Base-by-base conservation (phyloP, 2,113 vertebrate species). In the Haliaeetus leucogaster region DNA sequence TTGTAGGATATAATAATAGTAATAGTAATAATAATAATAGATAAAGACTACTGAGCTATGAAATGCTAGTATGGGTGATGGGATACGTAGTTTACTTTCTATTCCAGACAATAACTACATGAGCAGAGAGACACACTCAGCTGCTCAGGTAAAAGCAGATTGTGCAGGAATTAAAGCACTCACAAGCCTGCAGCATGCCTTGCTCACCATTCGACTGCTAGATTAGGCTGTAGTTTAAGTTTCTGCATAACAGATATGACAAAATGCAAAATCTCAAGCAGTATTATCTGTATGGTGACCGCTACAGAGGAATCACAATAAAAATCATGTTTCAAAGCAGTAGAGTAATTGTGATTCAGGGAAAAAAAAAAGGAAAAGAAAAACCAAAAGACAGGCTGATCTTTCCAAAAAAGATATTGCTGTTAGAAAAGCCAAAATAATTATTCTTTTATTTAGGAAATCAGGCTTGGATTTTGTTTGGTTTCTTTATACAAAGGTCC, bases 231-330 rank as follows among this genome's bases (percentile, higher is more conserved):
- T 11, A 74, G 70, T 83, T 93, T 78, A 82, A 86, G 58, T 63
- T 88, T 93, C 85, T 91, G 86, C 56, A 26, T 52, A 94, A 94
- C 7, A 95, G 48, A 86, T 15, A 91, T 1, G 81, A 87, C 38
- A 97, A 59, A 34, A 97, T 50, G 65, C 67, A 95, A 94, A 97
- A 82, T 84, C 95, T 96, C 84, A 67, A 94, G 82, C 16, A 68
- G 52, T 22, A 70, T 68, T 81, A 87, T 65, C 81, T 72, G 40
- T 48, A 36, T 17, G 8, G 67, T 43, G n/a, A 90, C 43, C 43
- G 34, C 68, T 76, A 53, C 30, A 36, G 74, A 84, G 43, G 61
- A 40, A 79, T 81, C 40, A 55, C 90, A 95, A 80, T 58, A 85
- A 86, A 94, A 94, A 66, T 0, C 25, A 6, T 2, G 21, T 80